Evolutionary conservation across 2,797 vertebrate genomes (phyloP), one percentile per base, ranked within the genome.

Genomic region (Centroberyx gerrardi): DNA sequence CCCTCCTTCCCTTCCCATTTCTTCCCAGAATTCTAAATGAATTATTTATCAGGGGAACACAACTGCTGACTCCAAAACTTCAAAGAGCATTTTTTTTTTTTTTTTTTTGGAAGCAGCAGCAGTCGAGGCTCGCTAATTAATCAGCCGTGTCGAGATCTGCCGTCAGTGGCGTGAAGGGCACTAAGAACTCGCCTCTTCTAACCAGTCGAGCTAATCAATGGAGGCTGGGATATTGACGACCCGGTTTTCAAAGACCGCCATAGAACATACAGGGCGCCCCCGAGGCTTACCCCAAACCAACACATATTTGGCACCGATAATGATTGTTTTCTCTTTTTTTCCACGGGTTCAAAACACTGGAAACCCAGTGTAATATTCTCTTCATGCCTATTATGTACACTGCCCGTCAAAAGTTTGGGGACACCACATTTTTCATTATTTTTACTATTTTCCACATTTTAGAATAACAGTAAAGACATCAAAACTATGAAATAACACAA

Each of bases 41-140:
- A 90, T 91, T 82, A 90, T 93, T 87, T 78, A 90, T 86, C 63
- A 85, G 60, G 8, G 38, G 46, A 77, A 79, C 70, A 78, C 81
- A 88, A 86, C 67, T 87, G 81, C 87, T 92, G 85, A 89, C 81
- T 87, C 76, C 56, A 29, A 72, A 77, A 87, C 78, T 80, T 89
- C 80, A 89, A 88, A 85, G 77, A 79, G 63, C 31, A 36, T 66
- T 68, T 54, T 33, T 53, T 17, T 40, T 51, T 54, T 60, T 17
- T 3, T 3, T 58, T 79, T 70, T 80, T 69, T 71, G 33, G 61
- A 59, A 55, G 62, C 51, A 10, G 80, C 63, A 81, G 72, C 27
- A 62, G 60, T 52, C 9, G 55, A 63, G 59, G 68, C 53, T 68
- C 59, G 36, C 75, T 80, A 87, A 90, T 88, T 85, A 89, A 84